These are phyloP conservation scores for Ormyrus nitidulus DNA, from an alignment of 2,888 invertebrate species.

Conservation along the genomic window DNA sequence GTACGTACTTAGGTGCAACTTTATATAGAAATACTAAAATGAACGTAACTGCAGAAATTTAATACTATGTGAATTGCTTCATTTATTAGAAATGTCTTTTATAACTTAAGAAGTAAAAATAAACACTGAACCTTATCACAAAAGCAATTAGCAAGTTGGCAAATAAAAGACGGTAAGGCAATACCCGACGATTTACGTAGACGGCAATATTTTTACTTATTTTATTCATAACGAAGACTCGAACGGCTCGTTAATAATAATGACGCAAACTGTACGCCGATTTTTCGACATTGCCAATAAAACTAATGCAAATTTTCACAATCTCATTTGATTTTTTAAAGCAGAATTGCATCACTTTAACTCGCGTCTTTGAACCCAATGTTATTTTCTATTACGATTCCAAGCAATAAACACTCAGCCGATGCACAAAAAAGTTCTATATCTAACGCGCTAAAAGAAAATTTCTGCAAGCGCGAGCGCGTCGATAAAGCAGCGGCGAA, in stretches of 20 bases:
- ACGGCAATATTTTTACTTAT: conserved; percentile 12
- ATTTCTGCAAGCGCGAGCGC: conserved; percentile 24
- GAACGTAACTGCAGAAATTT: no score
- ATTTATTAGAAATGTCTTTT: no score
- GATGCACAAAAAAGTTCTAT: conserved; percentile 1
- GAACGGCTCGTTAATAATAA: conserved; percentile 9
- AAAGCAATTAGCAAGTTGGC: conserved; percentile 1
- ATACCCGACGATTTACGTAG: neutral
- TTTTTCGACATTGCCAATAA: conserved; percentile 13
- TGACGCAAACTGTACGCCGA: conserved; percentile 13
- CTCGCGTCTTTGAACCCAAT: neutral
- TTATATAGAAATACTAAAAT: no score
- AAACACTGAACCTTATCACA: conserved; percentile 4
- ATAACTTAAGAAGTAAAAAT: neutral
- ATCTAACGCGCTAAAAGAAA: conserved; percentile 25
- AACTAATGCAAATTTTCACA: conserved; percentile 4
- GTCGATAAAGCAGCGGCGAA: conserved; percentile 45
- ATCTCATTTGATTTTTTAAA: neutral
- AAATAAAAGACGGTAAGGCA: neutral
- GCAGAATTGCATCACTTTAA: conserved; percentile 12
- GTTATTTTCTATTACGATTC: no score
- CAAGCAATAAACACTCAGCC: neutral
- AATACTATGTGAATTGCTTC: no score
- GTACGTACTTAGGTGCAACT: neutral
- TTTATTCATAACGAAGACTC: conserved; percentile 7